A percentile compares a stretch with the other conserved stretches of the same genome.
Conservation (phyloP, 2,888 invertebrate species). For the Didymodactylos carnosus region DNA sequence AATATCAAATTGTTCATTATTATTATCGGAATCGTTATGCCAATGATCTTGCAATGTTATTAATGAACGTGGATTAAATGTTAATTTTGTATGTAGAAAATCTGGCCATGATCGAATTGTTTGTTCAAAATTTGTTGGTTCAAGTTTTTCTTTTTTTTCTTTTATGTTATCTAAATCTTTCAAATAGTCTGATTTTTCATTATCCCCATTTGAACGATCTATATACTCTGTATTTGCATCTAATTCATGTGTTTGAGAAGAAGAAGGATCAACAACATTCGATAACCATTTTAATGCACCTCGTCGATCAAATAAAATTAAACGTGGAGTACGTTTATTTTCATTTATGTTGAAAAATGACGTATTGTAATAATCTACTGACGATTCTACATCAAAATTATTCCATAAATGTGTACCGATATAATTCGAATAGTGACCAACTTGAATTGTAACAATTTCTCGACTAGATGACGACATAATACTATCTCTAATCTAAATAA, state of each 20-base stretch:
- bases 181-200: no score
- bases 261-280: neutral
- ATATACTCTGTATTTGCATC: neutral
- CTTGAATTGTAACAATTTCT: conserved; percentile 57
- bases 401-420: conserved; percentile 86
- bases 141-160: no score
- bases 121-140: no score
- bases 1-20: neutral
- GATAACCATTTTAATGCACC: neutral
- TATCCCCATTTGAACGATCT: neutral
- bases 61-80: neutral
- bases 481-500: neutral
- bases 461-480: neutral
- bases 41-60: neutral
- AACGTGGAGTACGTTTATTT: neutral
- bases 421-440: conserved; percentile 74
- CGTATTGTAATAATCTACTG: neutral
- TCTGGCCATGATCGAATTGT: no score
- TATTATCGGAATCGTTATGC: neutral
- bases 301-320: neutral
- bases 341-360: neutral
- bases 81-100: neutral
- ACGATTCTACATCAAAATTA: neutral
- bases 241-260: no score
- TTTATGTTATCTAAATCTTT: no score